phyloP scores from a whole-genome alignment of 2,888 invertebrate genomes.

The Phymatocera aterrima region DNA sequence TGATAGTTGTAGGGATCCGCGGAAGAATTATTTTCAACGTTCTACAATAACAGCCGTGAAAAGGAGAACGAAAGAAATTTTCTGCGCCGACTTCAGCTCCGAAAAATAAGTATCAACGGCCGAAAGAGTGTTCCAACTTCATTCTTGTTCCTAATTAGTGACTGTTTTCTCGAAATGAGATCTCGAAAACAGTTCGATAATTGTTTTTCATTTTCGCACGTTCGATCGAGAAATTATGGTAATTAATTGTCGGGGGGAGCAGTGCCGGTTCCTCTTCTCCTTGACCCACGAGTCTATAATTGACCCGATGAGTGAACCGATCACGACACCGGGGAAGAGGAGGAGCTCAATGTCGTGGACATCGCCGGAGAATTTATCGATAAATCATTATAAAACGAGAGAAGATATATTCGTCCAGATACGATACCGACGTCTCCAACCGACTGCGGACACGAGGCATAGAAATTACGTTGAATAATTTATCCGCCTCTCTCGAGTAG shows the following conservation, averaged over 20 bases:
- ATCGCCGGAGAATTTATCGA: not conserved
- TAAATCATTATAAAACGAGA: not conserved
- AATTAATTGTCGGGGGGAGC: not conserved
- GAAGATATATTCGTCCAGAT: not conserved
- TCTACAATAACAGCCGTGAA: no score
- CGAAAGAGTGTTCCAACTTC: no score
- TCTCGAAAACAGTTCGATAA: no score
- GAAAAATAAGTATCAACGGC: no score
- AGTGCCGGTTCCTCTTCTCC: not conserved
- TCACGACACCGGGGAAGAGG: not conserved
- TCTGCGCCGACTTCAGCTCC: no score
- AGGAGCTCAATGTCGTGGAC: not conserved
- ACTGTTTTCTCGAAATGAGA: no score
- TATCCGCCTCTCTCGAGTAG: not conserved
- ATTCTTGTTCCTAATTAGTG: no score
- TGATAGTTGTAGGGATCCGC: not conserved
- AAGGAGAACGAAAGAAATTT: no score
- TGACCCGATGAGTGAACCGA: not conserved
- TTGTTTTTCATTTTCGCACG: not conserved
- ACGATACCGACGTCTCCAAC: no score
- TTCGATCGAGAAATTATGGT: not conserved
- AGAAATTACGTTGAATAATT: not conserved
- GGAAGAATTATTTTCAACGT: no score
- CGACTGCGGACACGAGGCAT: no score
- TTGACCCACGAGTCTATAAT: not conserved